A percentile compares a stretch with the other conserved stretches of the same genome.
Evolutionary conservation across 2,888 invertebrate genomes (phyloP).

Genomic region (Proisotoma minuta): DNA sequence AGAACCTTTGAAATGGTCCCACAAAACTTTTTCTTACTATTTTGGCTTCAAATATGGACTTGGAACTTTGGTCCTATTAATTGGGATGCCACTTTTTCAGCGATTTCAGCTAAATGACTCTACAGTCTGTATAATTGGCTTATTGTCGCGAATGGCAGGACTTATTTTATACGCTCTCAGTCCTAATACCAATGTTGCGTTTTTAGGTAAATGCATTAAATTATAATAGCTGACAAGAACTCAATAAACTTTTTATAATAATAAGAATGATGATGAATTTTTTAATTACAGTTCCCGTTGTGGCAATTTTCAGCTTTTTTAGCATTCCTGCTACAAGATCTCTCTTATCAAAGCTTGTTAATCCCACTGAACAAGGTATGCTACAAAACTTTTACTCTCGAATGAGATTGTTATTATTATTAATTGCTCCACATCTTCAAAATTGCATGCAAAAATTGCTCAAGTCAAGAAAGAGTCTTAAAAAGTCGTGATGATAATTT

Average conservation of each 20-base stretch:
- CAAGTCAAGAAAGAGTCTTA: too few species aligned
- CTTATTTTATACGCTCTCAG: conserved; percentile 50
- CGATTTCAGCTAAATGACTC: conserved; percentile 48
- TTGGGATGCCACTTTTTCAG: conserved; percentile 48
- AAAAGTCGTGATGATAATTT: too few species aligned
- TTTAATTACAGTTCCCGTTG: conserved; percentile 48
- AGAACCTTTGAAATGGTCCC: conserved; percentile 50
- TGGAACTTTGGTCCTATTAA: conserved; percentile 49
- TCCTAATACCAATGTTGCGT: conserved; percentile 49
- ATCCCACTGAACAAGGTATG: conserved; percentile 52
- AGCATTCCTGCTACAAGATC: conserved; percentile 52
- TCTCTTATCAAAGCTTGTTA: conserved; percentile 51
- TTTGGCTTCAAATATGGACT: conserved; percentile 50
- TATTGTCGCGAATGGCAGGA: conserved; percentile 50
- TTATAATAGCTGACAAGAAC: too few species aligned
- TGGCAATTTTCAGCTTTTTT: conserved; percentile 51
- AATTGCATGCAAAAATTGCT: too few species aligned
- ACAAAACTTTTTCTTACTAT: conserved; percentile 50
- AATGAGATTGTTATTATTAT: too few species aligned
- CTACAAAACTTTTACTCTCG: neutral
- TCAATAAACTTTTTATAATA: too few species aligned
- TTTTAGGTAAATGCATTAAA: conserved; percentile 51
- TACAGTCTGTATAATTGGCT: conserved; percentile 50
- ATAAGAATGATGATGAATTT: conserved; percentile 3
- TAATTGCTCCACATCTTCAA: too few species aligned